Conservation (phyloP, 2,888 invertebrate species). For the Geotrupes spiniger region DNA sequence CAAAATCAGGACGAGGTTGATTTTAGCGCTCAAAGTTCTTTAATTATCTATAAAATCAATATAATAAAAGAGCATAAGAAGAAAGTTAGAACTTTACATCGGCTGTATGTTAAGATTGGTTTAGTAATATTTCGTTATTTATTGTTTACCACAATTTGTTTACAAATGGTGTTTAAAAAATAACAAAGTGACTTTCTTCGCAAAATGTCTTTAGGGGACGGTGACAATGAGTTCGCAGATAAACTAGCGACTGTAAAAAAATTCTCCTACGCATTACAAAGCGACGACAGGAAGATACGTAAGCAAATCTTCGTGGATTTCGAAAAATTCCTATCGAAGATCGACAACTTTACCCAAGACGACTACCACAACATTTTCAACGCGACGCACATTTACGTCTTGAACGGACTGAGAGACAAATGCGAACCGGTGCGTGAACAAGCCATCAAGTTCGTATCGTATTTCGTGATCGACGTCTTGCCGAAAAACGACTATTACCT, state of each 20-base stretch:
- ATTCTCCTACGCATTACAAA: conserved; percentile 51
- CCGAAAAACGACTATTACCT: conserved; percentile 70
- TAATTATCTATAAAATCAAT: too few species aligned
- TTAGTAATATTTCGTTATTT: too few species aligned
- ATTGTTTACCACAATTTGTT: too few species aligned
- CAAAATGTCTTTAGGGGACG: conserved; percentile 18
- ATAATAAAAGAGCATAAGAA: too few species aligned
- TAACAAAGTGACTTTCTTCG: neutral
- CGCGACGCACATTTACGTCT: conserved; percentile 48
- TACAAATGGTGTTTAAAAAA: too few species aligned
- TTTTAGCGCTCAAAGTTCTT: too few species aligned
- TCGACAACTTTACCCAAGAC: conserved; percentile 48
- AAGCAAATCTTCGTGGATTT: conserved; percentile 58
- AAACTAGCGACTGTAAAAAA: conserved; percentile 33
- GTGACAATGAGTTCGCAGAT: conserved; percentile 9
- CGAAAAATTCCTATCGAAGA: conserved; percentile 49
- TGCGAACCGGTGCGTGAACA: conserved; percentile 64
- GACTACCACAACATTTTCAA: conserved; percentile 47
- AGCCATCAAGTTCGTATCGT: conserved; percentile 56
- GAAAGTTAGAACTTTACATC: too few species aligned
- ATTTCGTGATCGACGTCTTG: conserved; percentile 55
- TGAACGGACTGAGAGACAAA: conserved; percentile 55
- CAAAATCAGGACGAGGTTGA: too few species aligned
- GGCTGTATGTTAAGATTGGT: too few species aligned
- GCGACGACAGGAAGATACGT: conserved; percentile 59